phyloP scores from a whole-genome alignment of 35 echinoderm and acorn worm genomes.

The Heliocidaris erythrogramma region DNA sequence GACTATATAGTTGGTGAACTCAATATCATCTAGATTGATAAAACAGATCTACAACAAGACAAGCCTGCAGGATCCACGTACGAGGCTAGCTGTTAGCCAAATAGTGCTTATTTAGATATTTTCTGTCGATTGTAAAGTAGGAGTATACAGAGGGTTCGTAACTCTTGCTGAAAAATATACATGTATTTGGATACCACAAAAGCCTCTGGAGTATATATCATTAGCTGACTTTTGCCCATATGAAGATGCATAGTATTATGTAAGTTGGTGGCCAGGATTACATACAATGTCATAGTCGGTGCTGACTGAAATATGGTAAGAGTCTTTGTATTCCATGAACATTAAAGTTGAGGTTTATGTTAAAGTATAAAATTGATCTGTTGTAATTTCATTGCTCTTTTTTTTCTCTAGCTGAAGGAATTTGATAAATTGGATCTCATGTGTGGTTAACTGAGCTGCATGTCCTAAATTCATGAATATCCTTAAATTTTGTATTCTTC shows the following conservation, averaged over 20 bases:
- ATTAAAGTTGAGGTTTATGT: too few species aligned
- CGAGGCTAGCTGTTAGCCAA: neutral
- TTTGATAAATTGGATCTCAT: too few species aligned
- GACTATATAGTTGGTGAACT: conserved; percentile 2
- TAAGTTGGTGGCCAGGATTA: neutral
- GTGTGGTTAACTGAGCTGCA: too few species aligned
- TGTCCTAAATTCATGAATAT: too few species aligned
- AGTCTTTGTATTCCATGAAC: neutral
- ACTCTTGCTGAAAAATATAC: neutral
- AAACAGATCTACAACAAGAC: neutral
- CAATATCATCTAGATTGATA: neutral
- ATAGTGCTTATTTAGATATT: neutral
- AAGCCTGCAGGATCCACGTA: neutral
- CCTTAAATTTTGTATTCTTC: too few species aligned
- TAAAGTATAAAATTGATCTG: too few species aligned
- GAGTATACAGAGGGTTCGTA: neutral
- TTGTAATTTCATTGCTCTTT: too few species aligned
- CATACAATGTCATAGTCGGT: neutral
- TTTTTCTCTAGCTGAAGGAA: too few species aligned
- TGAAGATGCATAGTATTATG: neutral
- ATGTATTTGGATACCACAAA: neutral
- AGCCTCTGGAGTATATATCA: too few species aligned
- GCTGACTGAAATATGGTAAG: conserved; percentile 16
- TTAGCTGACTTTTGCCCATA: neutral
- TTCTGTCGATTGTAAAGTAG: neutral